Evolutionary conservation across 2,888 invertebrate species (phyloP).

Genomic region (Mimachlamys varia): DNA sequence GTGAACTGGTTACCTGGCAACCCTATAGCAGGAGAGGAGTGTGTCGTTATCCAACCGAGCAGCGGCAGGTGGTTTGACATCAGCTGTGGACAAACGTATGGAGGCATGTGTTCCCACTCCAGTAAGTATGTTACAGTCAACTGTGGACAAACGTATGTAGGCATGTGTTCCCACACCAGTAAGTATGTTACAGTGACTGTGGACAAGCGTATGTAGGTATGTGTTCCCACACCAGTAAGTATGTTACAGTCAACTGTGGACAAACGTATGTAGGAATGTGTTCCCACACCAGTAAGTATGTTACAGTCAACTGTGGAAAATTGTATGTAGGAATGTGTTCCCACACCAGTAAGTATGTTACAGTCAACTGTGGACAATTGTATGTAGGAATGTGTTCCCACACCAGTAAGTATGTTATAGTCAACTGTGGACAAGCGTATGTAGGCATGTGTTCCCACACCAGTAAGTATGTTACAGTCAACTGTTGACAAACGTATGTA

Average conservation of each 20-base stretch:
- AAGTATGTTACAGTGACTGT: neutral
- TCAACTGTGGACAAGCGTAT: too few relatives aligned
- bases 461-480: too few relatives aligned
- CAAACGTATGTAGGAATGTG: neutral
- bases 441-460: too few relatives aligned
- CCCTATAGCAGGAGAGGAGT: neutral
- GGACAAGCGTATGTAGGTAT: neutral
- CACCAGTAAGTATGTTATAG: neutral
- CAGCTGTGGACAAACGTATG: neutral
- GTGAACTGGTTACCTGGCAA: neutral
- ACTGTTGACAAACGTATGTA: too few relatives aligned
- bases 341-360: too few relatives aligned
- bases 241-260: too few relatives aligned
- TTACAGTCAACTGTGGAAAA: neutral
- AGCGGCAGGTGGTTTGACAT: neutral
- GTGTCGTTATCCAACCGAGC: neutral
- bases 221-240: neutral
- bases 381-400: neutral
- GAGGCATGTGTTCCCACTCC: neutral
- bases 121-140: neutral
- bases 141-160: too few relatives aligned
- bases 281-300: neutral
- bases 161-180: neutral
- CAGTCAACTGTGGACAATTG: too few relatives aligned
- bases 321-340: neutral